phyloP scores from a whole-genome alignment of 2,113 vertebrate species.

The Nothoprocta pentlandii region DNA sequence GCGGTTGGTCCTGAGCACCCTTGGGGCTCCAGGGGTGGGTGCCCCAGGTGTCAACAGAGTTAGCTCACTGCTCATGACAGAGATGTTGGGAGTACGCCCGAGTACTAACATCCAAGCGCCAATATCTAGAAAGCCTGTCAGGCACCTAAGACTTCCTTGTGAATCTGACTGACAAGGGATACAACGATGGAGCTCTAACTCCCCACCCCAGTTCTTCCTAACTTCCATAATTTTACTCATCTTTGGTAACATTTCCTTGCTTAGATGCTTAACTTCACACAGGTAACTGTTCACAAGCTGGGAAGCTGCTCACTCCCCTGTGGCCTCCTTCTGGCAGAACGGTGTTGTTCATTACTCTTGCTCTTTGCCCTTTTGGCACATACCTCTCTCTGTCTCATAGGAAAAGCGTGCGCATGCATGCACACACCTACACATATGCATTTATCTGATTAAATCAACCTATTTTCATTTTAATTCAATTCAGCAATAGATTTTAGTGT shows the following conservation, averaged over 20 bases:
- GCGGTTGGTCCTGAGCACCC: not conserved
- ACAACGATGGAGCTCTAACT: not conserved
- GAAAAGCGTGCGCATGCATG: not conserved
- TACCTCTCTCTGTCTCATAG: not conserved
- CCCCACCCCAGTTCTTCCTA: not conserved
- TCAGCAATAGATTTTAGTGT: not conserved
- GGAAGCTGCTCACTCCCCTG: not conserved
- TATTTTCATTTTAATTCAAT: not conserved
- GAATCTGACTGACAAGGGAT: not conserved
- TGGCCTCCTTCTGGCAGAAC: not conserved
- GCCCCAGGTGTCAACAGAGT: not conserved
- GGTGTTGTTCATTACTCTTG: not conserved
- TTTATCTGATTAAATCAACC: not conserved
- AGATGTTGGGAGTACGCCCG: not conserved
- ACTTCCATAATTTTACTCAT: not conserved
- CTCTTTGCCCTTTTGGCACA: not conserved
- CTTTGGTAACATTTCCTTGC: not conserved
- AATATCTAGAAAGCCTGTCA: not conserved
- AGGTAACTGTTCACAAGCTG: not conserved
- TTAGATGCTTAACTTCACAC: not conserved
- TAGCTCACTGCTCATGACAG: not conserved
- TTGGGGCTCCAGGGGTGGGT: not conserved
- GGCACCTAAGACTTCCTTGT: not conserved
- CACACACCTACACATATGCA: not conserved
- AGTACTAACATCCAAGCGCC: not conserved